Base-by-base conservation (phyloP, 2,888 invertebrate species). In the Eucera pruinosa region DNA sequence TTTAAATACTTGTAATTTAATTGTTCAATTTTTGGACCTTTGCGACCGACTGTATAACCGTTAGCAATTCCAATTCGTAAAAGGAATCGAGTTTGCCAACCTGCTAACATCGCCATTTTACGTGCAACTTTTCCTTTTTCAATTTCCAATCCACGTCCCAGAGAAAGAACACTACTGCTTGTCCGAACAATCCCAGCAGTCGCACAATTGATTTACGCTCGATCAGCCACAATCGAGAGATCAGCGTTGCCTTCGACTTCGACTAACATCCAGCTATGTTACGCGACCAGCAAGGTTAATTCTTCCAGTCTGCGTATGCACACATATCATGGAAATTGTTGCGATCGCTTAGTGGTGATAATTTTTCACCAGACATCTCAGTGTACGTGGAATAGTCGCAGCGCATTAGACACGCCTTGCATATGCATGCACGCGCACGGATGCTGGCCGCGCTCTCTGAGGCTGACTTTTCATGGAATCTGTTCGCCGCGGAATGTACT, bases 391-490 rank as follows among this genome's bases (percentile, higher is more conserved):
- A 77, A 68, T 52, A 71, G 58, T 33, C 57, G 36, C 23, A 57
- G 62, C 36, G 58, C 62, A 64, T 67, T 71, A 71, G 71, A 78
- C 76, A 78, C 78, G 67, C 76, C 71, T 76, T 67, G 62, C 60
- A 60, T 78, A 62, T 76, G 71, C 78, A 62, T 67, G 78, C 64
- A 47, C 45, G 52, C 64, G 66, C 54, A 25, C 47, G 60, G 72
- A 73, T 65, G 69, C 75, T 55, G 67, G 57, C 18, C 55, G 47
- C 61, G 20, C 30, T 33, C 47, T 47, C 50, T 11, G 65, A 25
- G 57, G 47, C 15, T 58, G 41, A 30, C 55, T 72, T 77, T 77
- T 67, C 72, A 68, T 62, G 65, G 77, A 79, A 79, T 77, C 69
- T 55, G 57, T 48, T 68, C 65, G 47, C 52, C 45, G 50, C 25